These are phyloP conservation scores for Acanthurus lineatus DNA, from an alignment of 2,797 vertebrate species.

Conservation along the genomic window DNA sequence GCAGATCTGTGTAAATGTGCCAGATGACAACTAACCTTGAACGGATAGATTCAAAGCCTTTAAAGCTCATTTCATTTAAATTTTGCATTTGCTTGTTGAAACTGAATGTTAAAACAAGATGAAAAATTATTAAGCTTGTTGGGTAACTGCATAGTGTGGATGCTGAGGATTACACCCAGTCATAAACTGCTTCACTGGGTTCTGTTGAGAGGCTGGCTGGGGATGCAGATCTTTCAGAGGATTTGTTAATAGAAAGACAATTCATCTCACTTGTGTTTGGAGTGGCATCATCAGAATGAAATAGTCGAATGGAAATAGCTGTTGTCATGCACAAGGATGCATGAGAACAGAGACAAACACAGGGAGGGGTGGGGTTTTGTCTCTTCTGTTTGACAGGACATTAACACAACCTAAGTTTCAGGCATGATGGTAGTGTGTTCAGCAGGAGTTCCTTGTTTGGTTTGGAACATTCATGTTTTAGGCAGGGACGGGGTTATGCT, in stretches of 20 bases:
- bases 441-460: constrained; percentile 26
- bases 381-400: constrained; percentile 28
- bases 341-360: neutral
- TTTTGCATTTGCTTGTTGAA: neutral
- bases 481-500: too few relatives aligned
- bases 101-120: neutral
- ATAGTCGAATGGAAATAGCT: neutral
- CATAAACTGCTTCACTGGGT: constrained; percentile 11
- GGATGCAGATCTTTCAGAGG: constrained; percentile 6
- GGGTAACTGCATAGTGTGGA: neutral
- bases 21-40: constrained; percentile 17
- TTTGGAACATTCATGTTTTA: constrained; percentile 11
- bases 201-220: constrained; percentile 28
- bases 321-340: neutral
- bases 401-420: constrained; percentile 57
- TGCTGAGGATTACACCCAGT: constrained; percentile 43
- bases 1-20: constrained; percentile 23
- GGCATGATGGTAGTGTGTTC: constrained; percentile 23
- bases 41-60: neutral
- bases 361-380: constrained; percentile 17
- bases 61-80: neutral
- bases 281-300: neutral
- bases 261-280: neutral
- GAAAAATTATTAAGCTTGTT: neutral
- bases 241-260: neutral